Percentiles rank a stretch among this genome's conserved stretches.
Evolutionary conservation across 2,888 invertebrate genomes (phyloP).

Genomic region (Oligia latruncula): DNA sequence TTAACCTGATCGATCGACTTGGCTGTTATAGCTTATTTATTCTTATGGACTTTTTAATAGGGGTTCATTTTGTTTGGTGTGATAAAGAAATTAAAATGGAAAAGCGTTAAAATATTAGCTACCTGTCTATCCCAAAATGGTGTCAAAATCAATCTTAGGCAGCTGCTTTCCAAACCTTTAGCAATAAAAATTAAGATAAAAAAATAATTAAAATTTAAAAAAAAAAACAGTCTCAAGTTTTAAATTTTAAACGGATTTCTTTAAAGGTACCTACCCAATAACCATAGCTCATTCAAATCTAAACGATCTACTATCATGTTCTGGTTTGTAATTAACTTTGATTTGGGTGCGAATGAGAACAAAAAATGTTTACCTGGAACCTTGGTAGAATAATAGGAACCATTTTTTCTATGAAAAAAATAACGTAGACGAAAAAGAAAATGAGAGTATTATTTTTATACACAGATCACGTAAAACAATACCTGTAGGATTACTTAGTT

Average conservation of each 20-base stretch:
- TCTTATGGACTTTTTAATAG: neutral
- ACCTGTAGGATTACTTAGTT: neutral
- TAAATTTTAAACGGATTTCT: constrained; percentile 53
- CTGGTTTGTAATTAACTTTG: constrained; percentile 64
- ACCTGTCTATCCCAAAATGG: neutral
- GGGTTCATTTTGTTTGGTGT: neutral
- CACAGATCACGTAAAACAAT: constrained; percentile 20
- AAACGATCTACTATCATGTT: constrained; percentile 55
- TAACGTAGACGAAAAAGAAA: constrained; percentile 16
- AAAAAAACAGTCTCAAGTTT: constrained; percentile 22
- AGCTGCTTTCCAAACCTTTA: neutral
- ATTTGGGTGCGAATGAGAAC: constrained; percentile 61
- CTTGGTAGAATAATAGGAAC: constrained; percentile 48
- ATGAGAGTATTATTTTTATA: constrained; percentile 25
- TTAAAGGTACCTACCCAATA: constrained; percentile 43
- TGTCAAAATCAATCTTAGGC: constrained; percentile 6
- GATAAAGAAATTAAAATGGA: neutral
- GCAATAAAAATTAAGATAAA: neutral
- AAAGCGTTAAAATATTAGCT: neutral
- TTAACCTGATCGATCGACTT: neutral
- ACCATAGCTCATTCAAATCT: constrained; percentile 51
- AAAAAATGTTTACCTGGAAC: constrained; percentile 64
- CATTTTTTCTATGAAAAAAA: constrained; percentile 33
- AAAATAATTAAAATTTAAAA: neutral
- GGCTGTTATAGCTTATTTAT: neutral